Percentiles rank a stretch among this genome's conserved stretches.
Conservation (phyloP, 2,113 vertebrate genomes). For the Callorhinus ursinus region DNA sequence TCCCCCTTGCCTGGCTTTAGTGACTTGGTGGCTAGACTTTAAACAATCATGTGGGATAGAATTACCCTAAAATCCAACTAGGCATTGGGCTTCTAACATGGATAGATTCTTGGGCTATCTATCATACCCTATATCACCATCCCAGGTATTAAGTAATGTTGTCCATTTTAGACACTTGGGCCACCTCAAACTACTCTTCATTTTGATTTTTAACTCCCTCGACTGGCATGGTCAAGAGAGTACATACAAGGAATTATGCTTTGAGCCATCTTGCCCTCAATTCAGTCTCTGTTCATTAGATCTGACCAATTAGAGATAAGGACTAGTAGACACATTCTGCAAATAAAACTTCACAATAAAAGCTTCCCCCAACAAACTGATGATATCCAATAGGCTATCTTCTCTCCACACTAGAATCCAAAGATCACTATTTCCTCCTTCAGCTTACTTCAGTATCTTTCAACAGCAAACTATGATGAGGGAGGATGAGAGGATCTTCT, state of each 20-base stretch:
- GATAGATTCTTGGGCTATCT: neutral
- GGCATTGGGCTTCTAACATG: neutral
- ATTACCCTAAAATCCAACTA: neutral
- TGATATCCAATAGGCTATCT: neutral
- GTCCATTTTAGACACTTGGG: neutral
- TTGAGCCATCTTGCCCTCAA: neutral
- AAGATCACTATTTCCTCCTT: neutral
- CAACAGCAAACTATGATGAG: neutral
- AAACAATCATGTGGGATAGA: neutral
- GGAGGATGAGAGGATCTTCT: neutral
- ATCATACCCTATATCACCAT: neutral
- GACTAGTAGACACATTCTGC: neutral
- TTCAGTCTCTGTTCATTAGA: neutral
- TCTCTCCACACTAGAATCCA: neutral
- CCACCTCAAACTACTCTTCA: neutral
- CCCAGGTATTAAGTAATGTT: neutral
- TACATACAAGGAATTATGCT: neutral
- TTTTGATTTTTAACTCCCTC: slow-evolving; percentile 3
- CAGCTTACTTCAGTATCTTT: neutral
- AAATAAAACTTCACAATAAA: neutral
- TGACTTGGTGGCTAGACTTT: neutral
- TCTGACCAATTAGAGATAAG: neutral
- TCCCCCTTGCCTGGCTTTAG: neutral
- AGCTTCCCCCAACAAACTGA: neutral
- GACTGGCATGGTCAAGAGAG: neutral